phyloP scores from a whole-genome alignment of 2,888 invertebrate species.

The Lucinisca nassula region DNA sequence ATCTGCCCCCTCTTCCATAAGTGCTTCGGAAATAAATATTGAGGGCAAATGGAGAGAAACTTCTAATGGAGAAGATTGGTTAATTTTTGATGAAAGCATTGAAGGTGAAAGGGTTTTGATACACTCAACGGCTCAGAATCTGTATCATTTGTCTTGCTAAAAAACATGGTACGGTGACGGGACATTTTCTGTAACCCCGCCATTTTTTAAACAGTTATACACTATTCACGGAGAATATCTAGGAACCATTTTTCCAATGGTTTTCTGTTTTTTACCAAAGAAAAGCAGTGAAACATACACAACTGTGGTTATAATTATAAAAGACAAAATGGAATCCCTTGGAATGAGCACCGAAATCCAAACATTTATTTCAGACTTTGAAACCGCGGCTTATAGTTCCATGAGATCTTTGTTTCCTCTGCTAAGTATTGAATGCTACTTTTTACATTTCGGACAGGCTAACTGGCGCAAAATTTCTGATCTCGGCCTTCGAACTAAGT shows the following conservation, averaged over 20 bases:
- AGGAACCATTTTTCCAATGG: conserved; percentile 1
- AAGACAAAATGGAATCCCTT: neutral
- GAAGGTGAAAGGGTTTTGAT: neutral
- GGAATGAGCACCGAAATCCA: neutral
- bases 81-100: neutral
- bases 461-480: neutral
- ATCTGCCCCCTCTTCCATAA: neutral
- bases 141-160: conserved; percentile 5
- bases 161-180: conserved; percentile 8
- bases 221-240: conserved; percentile 1
- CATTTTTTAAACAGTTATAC: neutral
- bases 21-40: neutral
- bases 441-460: too few species aligned
- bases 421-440: neutral
- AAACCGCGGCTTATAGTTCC: too few species aligned
- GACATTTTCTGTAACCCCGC: neutral
- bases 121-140: neutral
- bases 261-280: neutral
- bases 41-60: neutral
- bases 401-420: neutral
- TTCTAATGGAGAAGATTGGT: neutral
- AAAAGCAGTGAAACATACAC: neutral
- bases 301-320: neutral
- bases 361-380: too few species aligned
- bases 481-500: neutral